Conservation (phyloP, 2,113 vertebrate species). For the Steatornis caripensis region DNA sequence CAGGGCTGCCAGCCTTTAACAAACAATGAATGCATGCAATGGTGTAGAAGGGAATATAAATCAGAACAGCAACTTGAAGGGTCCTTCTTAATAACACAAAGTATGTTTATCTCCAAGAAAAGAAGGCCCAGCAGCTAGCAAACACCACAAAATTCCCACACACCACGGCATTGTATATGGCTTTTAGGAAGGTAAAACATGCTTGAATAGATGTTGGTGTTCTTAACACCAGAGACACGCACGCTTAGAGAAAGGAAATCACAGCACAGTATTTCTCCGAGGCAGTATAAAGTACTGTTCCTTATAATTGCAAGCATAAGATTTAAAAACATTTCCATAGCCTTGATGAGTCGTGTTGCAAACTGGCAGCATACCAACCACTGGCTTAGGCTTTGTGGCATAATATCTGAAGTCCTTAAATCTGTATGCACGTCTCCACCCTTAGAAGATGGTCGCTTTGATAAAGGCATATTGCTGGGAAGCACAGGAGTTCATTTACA, state of each 20-base stretch:
- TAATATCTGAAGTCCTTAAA: background rate
- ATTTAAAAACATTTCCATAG: background rate
- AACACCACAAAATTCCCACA: background rate
- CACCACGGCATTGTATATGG: background rate
- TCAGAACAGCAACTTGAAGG: background rate
- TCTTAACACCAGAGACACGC: background rate
- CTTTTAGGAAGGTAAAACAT: background rate
- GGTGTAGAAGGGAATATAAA: constrained; percentile 17
- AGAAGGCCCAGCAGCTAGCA: background rate
- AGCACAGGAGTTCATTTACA: background rate
- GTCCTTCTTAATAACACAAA: background rate
- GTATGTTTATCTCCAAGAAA: background rate
- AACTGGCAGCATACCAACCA: background rate
- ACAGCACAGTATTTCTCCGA: background rate
- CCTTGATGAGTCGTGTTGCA: background rate
- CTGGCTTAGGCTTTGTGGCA: background rate
- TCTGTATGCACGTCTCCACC: background rate
- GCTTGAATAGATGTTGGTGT: background rate
- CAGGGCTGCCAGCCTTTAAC: background rate
- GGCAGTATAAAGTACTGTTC: background rate
- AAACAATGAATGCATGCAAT: background rate
- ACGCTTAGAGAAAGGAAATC: background rate
- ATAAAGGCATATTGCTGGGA: background rate
- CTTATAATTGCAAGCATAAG: background rate
- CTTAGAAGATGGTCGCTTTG: background rate